Evolutionary conservation across 2,888 invertebrate species (phyloP).

Genomic region (Neoscelio sp.): DNA sequence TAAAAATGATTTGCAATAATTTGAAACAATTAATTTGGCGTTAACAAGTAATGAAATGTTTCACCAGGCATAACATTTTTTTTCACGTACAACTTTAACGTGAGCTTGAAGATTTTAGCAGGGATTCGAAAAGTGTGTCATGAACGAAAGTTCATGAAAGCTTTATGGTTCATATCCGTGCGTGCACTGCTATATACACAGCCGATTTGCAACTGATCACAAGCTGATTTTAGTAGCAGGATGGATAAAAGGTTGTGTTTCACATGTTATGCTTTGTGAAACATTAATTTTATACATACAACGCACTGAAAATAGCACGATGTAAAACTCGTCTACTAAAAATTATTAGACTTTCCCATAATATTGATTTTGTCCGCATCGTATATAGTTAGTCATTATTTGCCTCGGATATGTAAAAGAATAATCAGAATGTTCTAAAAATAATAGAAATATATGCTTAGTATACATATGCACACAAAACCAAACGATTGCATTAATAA

Average conservation of each 20-base stretch:
- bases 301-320: too few relatives aligned
- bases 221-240: slow-evolving; percentile 14
- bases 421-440: background rate
- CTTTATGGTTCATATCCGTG: slow-evolving; percentile 4
- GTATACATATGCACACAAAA: too few relatives aligned
- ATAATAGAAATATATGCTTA: background rate
- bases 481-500: too few relatives aligned
- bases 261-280: background rate
- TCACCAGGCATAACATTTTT: background rate
- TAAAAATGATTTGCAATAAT: too few relatives aligned
- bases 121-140: slow-evolving; percentile 20
- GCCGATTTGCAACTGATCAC: slow-evolving; percentile 7
- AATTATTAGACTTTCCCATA: background rate
- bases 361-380: slow-evolving; percentile 13
- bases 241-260: slow-evolving; percentile 1
- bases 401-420: too few relatives aligned
- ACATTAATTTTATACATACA: background rate
- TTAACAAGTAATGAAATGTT: too few relatives aligned
- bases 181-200: background rate
- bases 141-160: slow-evolving; percentile 23
- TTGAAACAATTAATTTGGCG: too few relatives aligned
- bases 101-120: slow-evolving; percentile 11
- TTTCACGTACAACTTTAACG: slow-evolving; percentile 4
- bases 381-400: slow-evolving; percentile 1
- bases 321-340: background rate